These are phyloP conservation scores for Polymixis flavicincta DNA, from an alignment of 2,888 invertebrate genomes.

Conservation along the genomic window DNA sequence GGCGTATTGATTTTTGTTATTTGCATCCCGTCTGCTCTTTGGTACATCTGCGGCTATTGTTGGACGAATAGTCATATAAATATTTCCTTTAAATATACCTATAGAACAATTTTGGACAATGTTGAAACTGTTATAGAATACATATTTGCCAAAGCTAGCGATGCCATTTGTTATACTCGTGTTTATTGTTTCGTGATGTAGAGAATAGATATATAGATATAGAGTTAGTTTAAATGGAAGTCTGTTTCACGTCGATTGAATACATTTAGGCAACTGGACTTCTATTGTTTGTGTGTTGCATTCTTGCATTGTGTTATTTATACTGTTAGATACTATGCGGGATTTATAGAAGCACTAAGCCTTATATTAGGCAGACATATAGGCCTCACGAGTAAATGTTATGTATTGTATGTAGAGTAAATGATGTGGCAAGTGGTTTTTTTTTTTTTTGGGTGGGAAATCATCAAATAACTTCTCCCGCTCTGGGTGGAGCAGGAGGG, in stretches of 20 bases:
- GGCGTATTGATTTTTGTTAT: slow-evolving; percentile 89
- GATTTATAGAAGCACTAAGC: slow-evolving; percentile 2
- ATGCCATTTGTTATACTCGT: slow-evolving; percentile 20
- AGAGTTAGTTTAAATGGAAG: slow-evolving; percentile 32
- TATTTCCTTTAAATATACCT: slow-evolving; percentile 59
- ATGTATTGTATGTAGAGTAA: background rate
- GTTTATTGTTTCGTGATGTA: slow-evolving; percentile 33
- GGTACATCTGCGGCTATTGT: slow-evolving; percentile 87
- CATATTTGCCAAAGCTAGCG: slow-evolving; percentile 16
- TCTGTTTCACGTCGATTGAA: slow-evolving; percentile 36
- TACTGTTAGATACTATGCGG: background rate
- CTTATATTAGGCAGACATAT: background rate
- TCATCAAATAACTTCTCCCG: too few relatives aligned
- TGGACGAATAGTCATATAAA: slow-evolving; percentile 81
- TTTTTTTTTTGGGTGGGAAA: too few relatives aligned
- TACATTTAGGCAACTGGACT: slow-evolving; percentile 35
- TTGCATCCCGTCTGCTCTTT: slow-evolving; percentile 88
- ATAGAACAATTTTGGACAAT: slow-evolving; percentile 37
- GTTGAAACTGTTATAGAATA: slow-evolving; percentile 27
- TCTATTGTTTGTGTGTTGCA: slow-evolving; percentile 37
- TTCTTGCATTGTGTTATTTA: slow-evolving; percentile 32
- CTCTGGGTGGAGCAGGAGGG: too few relatives aligned
- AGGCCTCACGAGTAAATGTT: background rate
- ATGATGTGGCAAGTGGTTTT: background rate
- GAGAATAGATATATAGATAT: slow-evolving; percentile 28